Evolutionary conservation across 2,113 vertebrate genomes (phyloP).

Genomic region (Sialia sialis): DNA sequence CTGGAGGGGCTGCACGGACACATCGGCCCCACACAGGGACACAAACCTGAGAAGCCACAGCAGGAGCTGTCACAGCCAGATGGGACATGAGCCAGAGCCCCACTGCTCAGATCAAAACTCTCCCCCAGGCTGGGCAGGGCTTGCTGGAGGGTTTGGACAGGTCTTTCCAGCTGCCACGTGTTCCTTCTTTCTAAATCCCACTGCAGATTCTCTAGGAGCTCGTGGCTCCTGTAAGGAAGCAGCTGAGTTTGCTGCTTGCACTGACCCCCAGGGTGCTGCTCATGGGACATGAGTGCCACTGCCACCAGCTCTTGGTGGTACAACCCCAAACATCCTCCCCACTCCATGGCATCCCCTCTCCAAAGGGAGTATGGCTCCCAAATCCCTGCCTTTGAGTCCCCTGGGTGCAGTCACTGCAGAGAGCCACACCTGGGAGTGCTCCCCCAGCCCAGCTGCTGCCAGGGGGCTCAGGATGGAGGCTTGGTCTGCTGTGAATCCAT

Average conservation of each 20-base stretch:
- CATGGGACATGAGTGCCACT: neutral
- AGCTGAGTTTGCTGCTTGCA: neutral
- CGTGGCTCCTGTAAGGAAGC: accelerated
- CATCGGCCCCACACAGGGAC: accelerated
- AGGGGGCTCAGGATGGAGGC: neutral
- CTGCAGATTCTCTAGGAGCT: neutral
- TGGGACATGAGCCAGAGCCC: accelerated
- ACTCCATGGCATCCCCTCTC: neutral
- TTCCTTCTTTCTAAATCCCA: neutral
- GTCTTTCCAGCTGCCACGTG: neutral
- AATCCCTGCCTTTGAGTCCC: neutral
- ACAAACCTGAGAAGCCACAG: neutral
- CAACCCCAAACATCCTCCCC: neutral
- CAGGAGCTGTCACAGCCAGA: neutral
- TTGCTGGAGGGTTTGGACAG: neutral
- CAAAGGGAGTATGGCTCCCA: neutral
- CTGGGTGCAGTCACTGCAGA: neutral
- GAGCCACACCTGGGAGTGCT: neutral
- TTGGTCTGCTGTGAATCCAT: neutral
- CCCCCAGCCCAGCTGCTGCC: neutral
- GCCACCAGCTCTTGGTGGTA: neutral
- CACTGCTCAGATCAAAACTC: accelerated
- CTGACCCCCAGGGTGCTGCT: neutral
- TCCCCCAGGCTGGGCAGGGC: neutral
- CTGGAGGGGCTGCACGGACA: accelerated